A percentile compares a stretch with the other conserved stretches of the same genome.
These are phyloP conservation scores for Hydrolagus colliei DNA, from an alignment of 2,797 vertebrate species.

Conservation along the genomic window DNA sequence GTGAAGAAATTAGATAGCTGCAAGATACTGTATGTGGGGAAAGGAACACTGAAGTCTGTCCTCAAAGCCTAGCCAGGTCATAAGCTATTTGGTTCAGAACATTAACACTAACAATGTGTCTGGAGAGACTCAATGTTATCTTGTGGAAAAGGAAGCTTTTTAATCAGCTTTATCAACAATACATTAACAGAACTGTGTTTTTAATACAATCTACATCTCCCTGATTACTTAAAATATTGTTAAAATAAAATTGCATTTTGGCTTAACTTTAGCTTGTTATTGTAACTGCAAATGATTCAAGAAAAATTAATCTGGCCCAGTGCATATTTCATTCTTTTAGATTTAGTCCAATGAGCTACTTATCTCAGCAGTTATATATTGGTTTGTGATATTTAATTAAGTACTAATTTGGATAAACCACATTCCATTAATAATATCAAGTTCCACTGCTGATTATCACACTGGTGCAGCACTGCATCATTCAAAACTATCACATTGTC, in stretches of 20 bases:
- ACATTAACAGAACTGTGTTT: not conserved
- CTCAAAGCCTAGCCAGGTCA: not conserved
- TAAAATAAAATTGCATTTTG: conserved; percentile 3
- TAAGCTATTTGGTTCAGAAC: not conserved
- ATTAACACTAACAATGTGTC: not conserved
- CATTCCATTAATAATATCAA: not conserved
- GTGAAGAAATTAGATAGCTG: not conserved
- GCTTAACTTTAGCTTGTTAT: not conserved
- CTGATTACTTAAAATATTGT: not conserved
- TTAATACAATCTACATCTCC: not conserved
- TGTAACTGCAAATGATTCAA: not conserved
- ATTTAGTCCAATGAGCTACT: not conserved
- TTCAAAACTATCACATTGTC: not conserved
- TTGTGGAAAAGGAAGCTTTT: not conserved
- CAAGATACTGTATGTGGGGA: not conserved
- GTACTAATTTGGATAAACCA: not conserved
- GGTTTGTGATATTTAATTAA: not conserved
- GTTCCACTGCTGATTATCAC: not conserved
- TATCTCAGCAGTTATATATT: not conserved
- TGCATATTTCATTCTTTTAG: not conserved
- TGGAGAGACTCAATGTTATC: not conserved
- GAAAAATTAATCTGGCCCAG: not conserved
- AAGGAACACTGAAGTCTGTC: not conserved
- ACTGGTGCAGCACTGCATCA: not conserved
- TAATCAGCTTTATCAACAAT: not conserved